Evolutionary conservation across 2,797 vertebrate species (phyloP), one percentile per base, ranked within the genome.

Genomic region (Hippoglossus hippoglossus): DNA sequence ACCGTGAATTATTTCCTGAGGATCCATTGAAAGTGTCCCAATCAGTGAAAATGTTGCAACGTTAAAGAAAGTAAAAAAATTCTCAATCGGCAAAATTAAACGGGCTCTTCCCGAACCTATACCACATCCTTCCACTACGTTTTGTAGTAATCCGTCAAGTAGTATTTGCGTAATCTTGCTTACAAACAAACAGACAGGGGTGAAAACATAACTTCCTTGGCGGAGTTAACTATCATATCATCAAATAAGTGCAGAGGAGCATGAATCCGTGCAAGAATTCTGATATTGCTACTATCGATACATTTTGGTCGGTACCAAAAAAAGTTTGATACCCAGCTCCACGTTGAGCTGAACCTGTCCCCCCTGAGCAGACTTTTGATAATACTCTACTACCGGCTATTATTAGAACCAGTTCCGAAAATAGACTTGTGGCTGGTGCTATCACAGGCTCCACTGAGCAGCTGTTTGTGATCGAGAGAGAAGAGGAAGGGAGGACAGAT

Each of bases 381-480:
- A 36, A 58, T 44, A 65, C 56, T 73, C 62, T 71, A 55, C 51
- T 52, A 19, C 15, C 26, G 5, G 26, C 84, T 91, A 91, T 91
- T 85, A 83, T 87, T 88, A 87, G 82, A 81, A 64, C 2, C 24
- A 54, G 31, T 44, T 68, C 73, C 19, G 1, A 79, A 81, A 91
- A 91, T 87, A 91, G 79, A 84, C 58, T 13, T 13, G 36, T 12
- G 36, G 60, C 19, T 39, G 66, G 7, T 60, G 62, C 68, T 69
- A 65, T 82, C 63, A 51, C 31, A 57, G 22, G 54, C 59, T 78
- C 21, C 57, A 26, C 66, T 28, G 73, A 79, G 71, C 91, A 92
- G 88, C 92, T 92, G 91, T 80, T 89, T 85, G 60, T 75, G 66
- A 88, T 90, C 74, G 78, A 55, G 69, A 58, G 34, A 51, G 57